A percentile compares a stretch with the other conserved stretches of the same genome.
These are phyloP conservation scores for Polymixis lichenea DNA, from an alignment of 2,888 invertebrate species.

Conservation along the genomic window DNA sequence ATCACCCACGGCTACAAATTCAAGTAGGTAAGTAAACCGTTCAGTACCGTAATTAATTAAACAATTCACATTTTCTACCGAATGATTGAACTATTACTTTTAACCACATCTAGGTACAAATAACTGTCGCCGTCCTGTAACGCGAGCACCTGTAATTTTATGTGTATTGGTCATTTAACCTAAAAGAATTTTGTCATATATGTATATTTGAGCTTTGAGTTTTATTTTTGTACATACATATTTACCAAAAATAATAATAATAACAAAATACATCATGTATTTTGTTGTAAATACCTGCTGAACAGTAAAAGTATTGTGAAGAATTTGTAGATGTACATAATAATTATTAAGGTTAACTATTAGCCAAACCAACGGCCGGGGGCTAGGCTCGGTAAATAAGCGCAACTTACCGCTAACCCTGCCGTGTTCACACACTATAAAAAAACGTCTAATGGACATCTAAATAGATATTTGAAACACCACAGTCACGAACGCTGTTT, in stretches of 20 bases:
- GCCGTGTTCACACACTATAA: slow-evolving; percentile 56
- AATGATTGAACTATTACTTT: background rate
- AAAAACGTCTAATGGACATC: slow-evolving; percentile 39
- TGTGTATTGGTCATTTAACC: slow-evolving; percentile 5
- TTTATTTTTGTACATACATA: slow-evolving; percentile 40
- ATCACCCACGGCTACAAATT: background rate
- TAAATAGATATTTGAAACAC: slow-evolving; percentile 45
- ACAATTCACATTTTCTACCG: background rate
- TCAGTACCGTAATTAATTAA: slow-evolving; percentile 3
- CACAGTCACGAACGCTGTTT: slow-evolving; percentile 38
- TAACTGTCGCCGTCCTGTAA: slow-evolving; percentile 29
- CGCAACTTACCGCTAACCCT: slow-evolving; percentile 33
- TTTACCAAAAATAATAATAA: slow-evolving; percentile 31
- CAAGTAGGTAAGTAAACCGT: slow-evolving; percentile 20
- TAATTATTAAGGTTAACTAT: slow-evolving; percentile 32
- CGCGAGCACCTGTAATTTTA: slow-evolving; percentile 9
- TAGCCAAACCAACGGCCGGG: slow-evolving; percentile 20
- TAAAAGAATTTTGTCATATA: slow-evolving; percentile 26
- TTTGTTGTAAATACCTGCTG: slow-evolving; percentile 38
- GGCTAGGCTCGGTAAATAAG: slow-evolving; percentile 27
- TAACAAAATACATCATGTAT: slow-evolving; percentile 13
- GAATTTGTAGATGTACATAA: slow-evolving; percentile 22
- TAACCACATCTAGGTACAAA: background rate
- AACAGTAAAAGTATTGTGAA: slow-evolving; percentile 5
- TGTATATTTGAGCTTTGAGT: background rate